Evolutionary conservation across 2,797 vertebrate genomes (phyloP).

Genomic region (Rhinella marina): DNA sequence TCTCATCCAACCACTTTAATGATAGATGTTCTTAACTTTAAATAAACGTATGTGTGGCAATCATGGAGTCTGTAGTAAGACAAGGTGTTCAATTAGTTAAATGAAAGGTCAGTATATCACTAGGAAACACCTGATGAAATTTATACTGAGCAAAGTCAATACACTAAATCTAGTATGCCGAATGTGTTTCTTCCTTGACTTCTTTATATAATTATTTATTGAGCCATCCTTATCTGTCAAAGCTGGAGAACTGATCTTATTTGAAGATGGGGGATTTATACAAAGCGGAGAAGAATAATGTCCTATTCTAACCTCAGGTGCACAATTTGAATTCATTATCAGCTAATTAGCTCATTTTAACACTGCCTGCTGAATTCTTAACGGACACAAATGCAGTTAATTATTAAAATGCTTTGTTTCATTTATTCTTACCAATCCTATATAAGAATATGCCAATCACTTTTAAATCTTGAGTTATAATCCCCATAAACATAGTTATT

Average conservation of each 20-base stretch:
- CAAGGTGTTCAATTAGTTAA: conserved; percentile 51
- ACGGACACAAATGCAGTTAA: not conserved
- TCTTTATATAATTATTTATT: conserved; percentile 58
- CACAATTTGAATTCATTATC: conserved; percentile 51
- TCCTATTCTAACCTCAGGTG: conserved; percentile 38
- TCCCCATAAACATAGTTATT: not conserved
- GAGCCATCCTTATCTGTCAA: conserved; percentile 49
- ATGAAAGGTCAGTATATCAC: conserved; percentile 55
- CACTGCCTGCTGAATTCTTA: not conserved
- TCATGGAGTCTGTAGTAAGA: conserved; percentile 34
- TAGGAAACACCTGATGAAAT: conserved; percentile 42
- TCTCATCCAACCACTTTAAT: not conserved
- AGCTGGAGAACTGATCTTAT: conserved; percentile 25
- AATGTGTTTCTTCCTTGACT: conserved; percentile 42
- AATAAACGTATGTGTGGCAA: not conserved
- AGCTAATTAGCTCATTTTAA: conserved; percentile 47
- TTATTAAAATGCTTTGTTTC: not conserved
- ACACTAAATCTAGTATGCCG: conserved; percentile 39
- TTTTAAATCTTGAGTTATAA: not conserved
- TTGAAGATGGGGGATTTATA: conserved; percentile 26
- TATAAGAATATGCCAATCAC: not conserved
- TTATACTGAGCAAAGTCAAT: conserved; percentile 49
- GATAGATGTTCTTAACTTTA: not conserved
- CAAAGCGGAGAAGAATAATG: conserved; percentile 45
- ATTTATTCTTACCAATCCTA: not conserved